Base-by-base conservation (phyloP, 2,797 vertebrate species). In the Helostoma temminkii region DNA sequence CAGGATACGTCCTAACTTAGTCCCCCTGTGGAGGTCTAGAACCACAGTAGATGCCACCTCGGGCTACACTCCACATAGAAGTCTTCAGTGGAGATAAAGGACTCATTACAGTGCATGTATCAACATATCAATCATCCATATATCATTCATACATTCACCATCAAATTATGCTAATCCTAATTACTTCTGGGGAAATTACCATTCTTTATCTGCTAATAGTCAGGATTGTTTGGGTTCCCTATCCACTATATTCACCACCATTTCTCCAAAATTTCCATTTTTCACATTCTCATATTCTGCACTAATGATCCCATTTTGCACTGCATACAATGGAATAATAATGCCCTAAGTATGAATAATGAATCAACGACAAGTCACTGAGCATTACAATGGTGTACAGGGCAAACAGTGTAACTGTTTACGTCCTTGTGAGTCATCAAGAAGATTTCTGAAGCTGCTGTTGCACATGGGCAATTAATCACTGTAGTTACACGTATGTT, bases 161-260 rank as follows among this genome's bases (percentile, higher is more conserved):
- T 88, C 89, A 89, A 88, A 93, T 92, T 92, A 93, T 92, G 92
- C 89, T 89, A 93, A 93, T 92, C 91, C 87, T 92, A 92, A 93
- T 92, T 91, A 91, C 88, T 88, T 83, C 61, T 71, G 76, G 88
- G 88, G 84, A 89, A 90, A 91, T 92, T 85, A 88, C 83, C 83
- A 90, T 89, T 90, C 86, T 91, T 92, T 91, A 91, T 92, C 89
- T 86, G 81, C 85, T 91, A 92, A 92, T 90, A 88, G 89, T 90
- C 42, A 22, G 80, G 83, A 90, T 88, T 92, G 89, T 93, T 92
- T 89, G 81, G 83, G 85, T 84, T 90, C 85, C 79, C 83, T 85
- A 64, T 66, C 71, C 78, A 73, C 78, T 73, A 57, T 58, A 83
- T 60, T 66, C 75, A 59, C 68, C 68, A 52, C 63, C 62, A 75